Conservation (phyloP, 1,140 invertebrate species). For the Magallana angulata region DNA sequence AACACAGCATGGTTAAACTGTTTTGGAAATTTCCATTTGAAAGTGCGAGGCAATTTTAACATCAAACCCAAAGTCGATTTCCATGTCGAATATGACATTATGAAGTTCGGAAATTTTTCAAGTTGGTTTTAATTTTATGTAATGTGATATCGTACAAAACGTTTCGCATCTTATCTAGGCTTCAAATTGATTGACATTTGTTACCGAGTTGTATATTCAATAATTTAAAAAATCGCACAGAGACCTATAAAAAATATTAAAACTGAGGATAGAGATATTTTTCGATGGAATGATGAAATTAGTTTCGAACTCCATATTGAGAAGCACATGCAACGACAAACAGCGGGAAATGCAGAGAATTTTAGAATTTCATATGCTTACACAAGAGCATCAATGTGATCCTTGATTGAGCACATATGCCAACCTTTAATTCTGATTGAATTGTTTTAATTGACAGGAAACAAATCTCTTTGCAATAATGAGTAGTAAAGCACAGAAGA, state of each 20-base stretch:
- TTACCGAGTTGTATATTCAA: too few species aligned
- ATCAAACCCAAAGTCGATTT: background rate
- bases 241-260: too few species aligned
- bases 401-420: too few species aligned
- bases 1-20: background rate
- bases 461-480: constrained; percentile 50
- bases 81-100: background rate
- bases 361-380: background rate
- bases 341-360: constrained; percentile 13
- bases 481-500: constrained; percentile 62
- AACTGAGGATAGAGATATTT: too few species aligned
- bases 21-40: background rate
- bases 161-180: too few species aligned
- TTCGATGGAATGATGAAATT: background rate
- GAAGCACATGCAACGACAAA: constrained; percentile 23
- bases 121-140: background rate
- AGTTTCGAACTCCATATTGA: background rate
- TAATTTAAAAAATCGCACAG: too few species aligned
- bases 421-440: background rate
- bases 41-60: background rate
- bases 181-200: too few species aligned
- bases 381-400: background rate
- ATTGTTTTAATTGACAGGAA: too few species aligned
- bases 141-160: too few species aligned
- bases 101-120: background rate